Percentiles rank a stretch among this genome's conserved stretches.
These are phyloP conservation scores for Xestoiulus laeticollis DNA, from an alignment of 2,888 invertebrate species.

Conservation along the genomic window DNA sequence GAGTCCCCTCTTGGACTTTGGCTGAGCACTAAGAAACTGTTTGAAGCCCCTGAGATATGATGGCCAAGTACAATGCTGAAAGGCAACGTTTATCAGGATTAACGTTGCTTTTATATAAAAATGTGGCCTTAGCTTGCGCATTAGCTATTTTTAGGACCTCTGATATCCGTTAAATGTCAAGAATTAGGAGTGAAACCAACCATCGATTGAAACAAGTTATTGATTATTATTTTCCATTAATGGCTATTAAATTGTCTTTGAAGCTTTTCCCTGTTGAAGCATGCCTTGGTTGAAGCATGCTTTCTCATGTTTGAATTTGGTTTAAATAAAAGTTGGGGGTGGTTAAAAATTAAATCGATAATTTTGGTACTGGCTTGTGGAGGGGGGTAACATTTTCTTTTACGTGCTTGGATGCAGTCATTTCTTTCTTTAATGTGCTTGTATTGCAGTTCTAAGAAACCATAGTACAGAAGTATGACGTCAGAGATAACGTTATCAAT, in stretches of 20 bases:
- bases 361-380: no score
- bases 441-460: background rate
- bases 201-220: background rate
- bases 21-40: background rate
- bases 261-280: no score
- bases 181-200: background rate
- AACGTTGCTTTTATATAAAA: background rate
- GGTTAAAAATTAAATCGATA: no score
- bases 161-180: slow-evolving; percentile 13
- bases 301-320: no score
- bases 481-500: no score
- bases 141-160: background rate
- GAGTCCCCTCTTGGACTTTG: background rate
- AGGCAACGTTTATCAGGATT: slow-evolving; percentile 37
- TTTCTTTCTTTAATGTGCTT: background rate
- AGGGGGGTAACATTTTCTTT: background rate
- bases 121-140: background rate
- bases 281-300: no score
- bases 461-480: no score
- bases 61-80: background rate
- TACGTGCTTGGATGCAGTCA: background rate
- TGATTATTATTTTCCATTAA: background rate
- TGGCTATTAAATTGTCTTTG: background rate
- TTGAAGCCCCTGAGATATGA: slow-evolving; percentile 28
- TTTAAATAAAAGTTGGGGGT: no score